Percentiles rank a stretch among this genome's conserved stretches.
phyloP scores from a whole-genome alignment of 2,113 vertebrate species.

The Cnemophilus loriae region DNA sequence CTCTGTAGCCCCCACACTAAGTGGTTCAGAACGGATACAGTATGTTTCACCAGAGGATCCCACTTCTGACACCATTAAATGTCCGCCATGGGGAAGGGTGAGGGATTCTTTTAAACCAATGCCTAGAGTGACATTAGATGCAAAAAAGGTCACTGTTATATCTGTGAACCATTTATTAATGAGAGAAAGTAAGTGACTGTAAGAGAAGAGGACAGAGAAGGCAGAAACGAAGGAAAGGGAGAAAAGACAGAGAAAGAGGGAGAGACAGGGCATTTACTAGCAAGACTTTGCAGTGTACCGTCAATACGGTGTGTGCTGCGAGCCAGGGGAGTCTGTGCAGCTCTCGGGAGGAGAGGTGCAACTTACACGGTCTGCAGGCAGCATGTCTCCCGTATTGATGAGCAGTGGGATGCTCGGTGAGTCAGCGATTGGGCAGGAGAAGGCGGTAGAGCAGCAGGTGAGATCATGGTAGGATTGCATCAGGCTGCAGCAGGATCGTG shows the following conservation, averaged over 20 bases:
- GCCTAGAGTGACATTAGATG: too few species aligned
- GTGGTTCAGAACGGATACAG: background rate
- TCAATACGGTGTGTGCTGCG: accelerated
- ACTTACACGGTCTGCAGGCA: background rate
- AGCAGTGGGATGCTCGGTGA: background rate
- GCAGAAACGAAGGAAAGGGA: background rate
- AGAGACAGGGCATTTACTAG: background rate
- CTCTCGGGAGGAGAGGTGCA: accelerated
- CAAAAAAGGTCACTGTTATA: background rate
- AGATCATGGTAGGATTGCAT: background rate
- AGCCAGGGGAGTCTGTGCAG: background rate
- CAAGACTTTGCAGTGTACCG: background rate
- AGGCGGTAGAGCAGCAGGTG: background rate
- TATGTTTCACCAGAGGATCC: background rate
- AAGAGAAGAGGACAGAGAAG: background rate
- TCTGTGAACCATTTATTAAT: background rate
- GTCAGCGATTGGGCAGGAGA: background rate
- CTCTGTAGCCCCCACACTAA: background rate
- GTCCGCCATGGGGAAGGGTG: background rate
- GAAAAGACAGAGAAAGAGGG: background rate
- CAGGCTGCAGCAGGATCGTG: background rate
- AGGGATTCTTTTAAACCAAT: background rate
- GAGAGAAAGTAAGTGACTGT: background rate
- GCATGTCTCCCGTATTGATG: accelerated
- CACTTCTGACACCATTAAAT: background rate